Evolutionary conservation across 2,888 invertebrate genomes (phyloP).

Genomic region (Therioaphis trifolii): DNA sequence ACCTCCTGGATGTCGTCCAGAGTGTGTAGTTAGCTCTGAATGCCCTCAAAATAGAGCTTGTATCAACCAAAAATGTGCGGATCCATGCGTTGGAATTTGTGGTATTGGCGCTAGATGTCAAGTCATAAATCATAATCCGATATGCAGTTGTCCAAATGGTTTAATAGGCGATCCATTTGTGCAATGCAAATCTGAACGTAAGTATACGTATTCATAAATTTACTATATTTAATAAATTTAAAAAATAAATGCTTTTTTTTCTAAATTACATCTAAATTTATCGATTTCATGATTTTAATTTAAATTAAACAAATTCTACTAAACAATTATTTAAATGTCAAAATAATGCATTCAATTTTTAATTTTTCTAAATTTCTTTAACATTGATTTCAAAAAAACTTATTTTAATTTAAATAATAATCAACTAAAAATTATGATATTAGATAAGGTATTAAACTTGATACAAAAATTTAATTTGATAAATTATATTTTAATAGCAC

Average conservation of each 20-base stretch:
- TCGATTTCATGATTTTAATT: no score
- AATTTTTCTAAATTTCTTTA: no score
- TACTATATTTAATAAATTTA: no score
- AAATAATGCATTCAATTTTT: no score
- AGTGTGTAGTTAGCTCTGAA: constrained; percentile 81
- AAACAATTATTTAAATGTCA: no score
- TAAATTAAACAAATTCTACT: no score
- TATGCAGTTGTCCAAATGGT: constrained; percentile 77
- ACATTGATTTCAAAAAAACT: no score
- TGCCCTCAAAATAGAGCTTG: constrained; percentile 80
- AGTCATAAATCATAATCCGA: constrained; percentile 81
- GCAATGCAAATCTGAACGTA: constrained; percentile 68
- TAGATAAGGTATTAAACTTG: neutral
- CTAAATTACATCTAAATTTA: no score
- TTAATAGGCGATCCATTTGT: constrained; percentile 77
- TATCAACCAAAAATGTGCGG: constrained; percentile 79
- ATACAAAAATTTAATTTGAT: neutral
- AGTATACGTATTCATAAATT: constrained; percentile 39
- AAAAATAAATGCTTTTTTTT: no score
- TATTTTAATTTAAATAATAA: no score
- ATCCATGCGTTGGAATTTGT: constrained; percentile 80
- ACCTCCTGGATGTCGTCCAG: constrained; percentile 81
- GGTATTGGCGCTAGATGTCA: constrained; percentile 79
- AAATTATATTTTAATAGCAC: constrained; percentile 50
- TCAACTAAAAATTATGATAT: no score